Evolutionary conservation across 2,113 vertebrate genomes (phyloP).

Genomic region (Rhombomys opimus): DNA sequence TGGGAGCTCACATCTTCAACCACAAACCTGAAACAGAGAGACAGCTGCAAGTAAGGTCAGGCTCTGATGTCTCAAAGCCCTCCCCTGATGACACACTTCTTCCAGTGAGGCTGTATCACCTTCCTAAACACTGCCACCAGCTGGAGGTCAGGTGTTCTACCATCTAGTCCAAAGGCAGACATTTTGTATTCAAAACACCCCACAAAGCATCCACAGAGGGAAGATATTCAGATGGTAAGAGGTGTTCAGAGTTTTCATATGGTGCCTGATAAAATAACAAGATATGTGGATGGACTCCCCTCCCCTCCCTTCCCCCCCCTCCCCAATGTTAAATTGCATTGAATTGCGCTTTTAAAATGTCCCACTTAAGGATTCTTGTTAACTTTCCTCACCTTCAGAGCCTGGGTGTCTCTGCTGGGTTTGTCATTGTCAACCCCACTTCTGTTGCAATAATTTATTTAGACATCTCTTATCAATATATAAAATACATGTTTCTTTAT

Average conservation of each 20-base stretch:
- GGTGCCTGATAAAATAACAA: background rate
- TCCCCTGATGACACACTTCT: background rate
- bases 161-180: background rate
- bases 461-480: background rate
- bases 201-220: background rate
- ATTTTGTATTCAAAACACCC: background rate
- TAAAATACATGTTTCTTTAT: background rate
- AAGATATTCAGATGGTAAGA: background rate
- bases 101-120: background rate
- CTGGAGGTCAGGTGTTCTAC: background rate
- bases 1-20: background rate
- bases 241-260: too few relatives aligned
- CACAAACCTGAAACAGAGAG: background rate
- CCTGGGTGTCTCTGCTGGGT: background rate
- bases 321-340: background rate
- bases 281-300: background rate
- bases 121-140: background rate
- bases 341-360: background rate
- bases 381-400: background rate
- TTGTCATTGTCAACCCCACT: background rate
- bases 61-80: background rate
- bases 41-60: background rate
- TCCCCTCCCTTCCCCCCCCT: too few relatives aligned
- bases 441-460: background rate
- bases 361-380: background rate